Evolutionary conservation across 2,113 vertebrate species (phyloP), one percentile per base, ranked within the genome.

Genomic region (Ursus arctos): DNA sequence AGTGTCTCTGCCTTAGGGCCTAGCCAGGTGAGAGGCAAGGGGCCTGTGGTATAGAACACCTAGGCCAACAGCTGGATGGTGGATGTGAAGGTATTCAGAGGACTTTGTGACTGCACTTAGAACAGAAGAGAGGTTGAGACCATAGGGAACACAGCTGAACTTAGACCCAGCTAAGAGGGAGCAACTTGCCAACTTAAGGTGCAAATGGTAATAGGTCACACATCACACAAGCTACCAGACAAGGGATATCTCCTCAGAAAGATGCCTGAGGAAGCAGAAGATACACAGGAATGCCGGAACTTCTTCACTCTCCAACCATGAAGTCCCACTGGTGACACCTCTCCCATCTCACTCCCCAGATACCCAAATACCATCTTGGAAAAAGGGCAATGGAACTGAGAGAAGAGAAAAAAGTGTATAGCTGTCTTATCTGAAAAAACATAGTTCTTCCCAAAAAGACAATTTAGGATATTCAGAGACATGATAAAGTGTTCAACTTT

Each of bases 271-370:
- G 43, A 67, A 95, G 43, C 55, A 93, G 40, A 83, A 19, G 43
- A 51, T 6, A 47, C 24, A 5, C 9, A 7, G 8, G 24, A 49
- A 21, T 49, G 24, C 19, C 7, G 36, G 26, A 67, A 40, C 28
- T 3, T 15, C 28, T 40, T 4, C 0, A 12, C n/a, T 79, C 9
- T 49, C 9, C 36, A 51, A 8, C 7, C 6, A 2, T 2, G 18
- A 47, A 16, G 10, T 33, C 9, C 6, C 6, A 4, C 63, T 47
- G 7, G 6, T 4, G 36, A 82, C 13, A 7, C 5, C 7, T 47
- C 19, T 87, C 49, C 26, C 7, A 6, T n/a, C 43, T 67, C 14
- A 36, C 11, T 74, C 47, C 53, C 1, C 21, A 72, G 10, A 49
- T 9, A 74, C 5, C 19, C 31, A 67, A 49, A 67, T 4, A 49